phyloP scores from a whole-genome alignment of 1,140 invertebrate genomes.

The Berghia stephanieae region DNA sequence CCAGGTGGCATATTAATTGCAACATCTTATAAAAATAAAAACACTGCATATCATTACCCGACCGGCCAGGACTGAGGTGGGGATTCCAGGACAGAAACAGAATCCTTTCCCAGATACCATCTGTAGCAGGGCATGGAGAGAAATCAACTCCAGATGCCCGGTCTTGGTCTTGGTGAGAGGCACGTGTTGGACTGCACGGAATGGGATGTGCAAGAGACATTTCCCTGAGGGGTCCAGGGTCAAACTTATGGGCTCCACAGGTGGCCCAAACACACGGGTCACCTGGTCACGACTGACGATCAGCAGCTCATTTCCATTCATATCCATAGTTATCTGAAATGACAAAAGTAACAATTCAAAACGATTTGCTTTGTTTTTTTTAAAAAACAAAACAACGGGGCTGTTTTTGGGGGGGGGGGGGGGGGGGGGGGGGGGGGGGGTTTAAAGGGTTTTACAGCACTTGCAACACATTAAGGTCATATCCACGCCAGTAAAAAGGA shows the following conservation, averaged over 20 bases:
- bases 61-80: background rate
- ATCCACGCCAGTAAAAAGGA: too few species aligned
- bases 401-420: too few species aligned
- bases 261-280: constrained; percentile 9
- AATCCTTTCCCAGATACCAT: constrained; percentile 17
- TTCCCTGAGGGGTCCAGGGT: constrained; percentile 10
- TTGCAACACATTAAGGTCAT: too few species aligned
- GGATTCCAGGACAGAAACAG: constrained; percentile 18
- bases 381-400: too few species aligned
- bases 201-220: background rate
- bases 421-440: too few species aligned
- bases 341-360: background rate
- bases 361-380: too few species aligned
- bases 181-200: constrained; percentile 14
- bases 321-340: background rate
- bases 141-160: background rate
- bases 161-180: background rate
- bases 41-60: constrained; percentile 6
- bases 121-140: constrained; percentile 1
- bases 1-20: too few species aligned
- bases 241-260: constrained; percentile 14
- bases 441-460: too few species aligned
- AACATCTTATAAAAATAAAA: too few species aligned
- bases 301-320: constrained; percentile 1
- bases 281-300: background rate